Conservation (phyloP, 2,888 invertebrate species). For the Notodonta ziczac region DNA sequence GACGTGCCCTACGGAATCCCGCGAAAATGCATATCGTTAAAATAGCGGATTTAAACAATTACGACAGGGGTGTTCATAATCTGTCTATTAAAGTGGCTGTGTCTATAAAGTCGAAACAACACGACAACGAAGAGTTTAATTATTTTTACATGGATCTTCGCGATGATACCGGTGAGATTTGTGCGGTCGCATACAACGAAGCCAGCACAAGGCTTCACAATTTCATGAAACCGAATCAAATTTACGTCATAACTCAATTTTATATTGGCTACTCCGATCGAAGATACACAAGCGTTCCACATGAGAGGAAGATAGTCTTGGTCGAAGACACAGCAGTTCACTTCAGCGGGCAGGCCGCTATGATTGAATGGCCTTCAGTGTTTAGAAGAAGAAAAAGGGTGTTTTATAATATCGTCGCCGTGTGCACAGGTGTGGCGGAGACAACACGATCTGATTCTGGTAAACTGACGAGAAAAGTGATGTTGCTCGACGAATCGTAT, state of each 20-base stretch:
- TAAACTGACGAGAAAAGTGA: background rate
- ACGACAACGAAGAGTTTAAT: background rate
- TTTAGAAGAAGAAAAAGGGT: background rate
- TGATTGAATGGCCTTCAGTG: background rate
- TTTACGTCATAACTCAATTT: background rate
- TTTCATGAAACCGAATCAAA: background rate
- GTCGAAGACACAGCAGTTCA: background rate
- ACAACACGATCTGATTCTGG: background rate
- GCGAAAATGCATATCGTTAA: background rate
- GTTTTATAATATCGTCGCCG: background rate
- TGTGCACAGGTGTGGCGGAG: background rate
- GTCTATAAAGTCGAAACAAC: background rate
- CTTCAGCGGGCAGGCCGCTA: background rate
- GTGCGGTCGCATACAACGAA: background rate
- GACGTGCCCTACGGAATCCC: background rate
- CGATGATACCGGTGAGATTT: background rate
- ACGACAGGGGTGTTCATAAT: background rate
- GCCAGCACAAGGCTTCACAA: background rate
- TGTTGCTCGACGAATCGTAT: background rate
- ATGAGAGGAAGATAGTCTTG: background rate
- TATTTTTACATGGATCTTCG: background rate
- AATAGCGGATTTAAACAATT: background rate
- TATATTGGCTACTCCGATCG: background rate
- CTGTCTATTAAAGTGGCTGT: background rate
- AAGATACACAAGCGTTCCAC: background rate